A percentile compares a stretch with the other conserved stretches of the same genome.
These are phyloP conservation scores for Lasiommata megera DNA, from an alignment of 2,888 invertebrate genomes.

Conservation along the genomic window DNA sequence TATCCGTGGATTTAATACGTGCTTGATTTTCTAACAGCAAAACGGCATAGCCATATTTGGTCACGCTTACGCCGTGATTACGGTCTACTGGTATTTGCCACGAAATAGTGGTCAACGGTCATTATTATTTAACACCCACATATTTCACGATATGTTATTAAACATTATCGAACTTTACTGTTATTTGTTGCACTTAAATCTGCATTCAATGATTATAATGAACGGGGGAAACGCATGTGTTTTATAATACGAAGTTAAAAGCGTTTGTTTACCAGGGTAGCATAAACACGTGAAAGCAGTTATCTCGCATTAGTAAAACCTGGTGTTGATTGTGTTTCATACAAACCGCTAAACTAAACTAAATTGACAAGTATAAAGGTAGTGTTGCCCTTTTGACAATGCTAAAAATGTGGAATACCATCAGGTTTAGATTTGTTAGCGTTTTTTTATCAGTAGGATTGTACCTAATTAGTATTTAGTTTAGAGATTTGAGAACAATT, in stretches of 20 bases:
- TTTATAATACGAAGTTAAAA: neutral
- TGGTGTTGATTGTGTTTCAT: no score
- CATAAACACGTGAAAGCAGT: no score
- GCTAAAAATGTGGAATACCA: no score
- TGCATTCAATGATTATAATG: neutral
- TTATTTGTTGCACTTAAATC: neutral
- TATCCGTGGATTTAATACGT: conserved; percentile 9
- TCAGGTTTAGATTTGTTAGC: no score
- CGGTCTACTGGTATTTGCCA: conserved; percentile 11
- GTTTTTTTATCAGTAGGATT: no score
- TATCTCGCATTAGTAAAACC: no score
- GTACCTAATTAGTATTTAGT: no score
- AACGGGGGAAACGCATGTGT: neutral
- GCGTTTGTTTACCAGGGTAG: neutral
- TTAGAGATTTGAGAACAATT: no score
- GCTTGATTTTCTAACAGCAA: conserved; percentile 12
- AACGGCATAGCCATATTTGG: conserved; percentile 11
- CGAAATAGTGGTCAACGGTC: conserved; percentile 11
- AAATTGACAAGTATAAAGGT: no score
- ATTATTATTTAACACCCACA: conserved; percentile 15
- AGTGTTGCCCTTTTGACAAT: no score
- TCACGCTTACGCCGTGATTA: neutral
- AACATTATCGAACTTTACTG: neutral
- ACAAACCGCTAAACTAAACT: no score
- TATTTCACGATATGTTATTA: conserved; percentile 4